phyloP scores from a whole-genome alignment of 1,140 invertebrate species.

The Stenopsyche tienmushanensis region DNA sequence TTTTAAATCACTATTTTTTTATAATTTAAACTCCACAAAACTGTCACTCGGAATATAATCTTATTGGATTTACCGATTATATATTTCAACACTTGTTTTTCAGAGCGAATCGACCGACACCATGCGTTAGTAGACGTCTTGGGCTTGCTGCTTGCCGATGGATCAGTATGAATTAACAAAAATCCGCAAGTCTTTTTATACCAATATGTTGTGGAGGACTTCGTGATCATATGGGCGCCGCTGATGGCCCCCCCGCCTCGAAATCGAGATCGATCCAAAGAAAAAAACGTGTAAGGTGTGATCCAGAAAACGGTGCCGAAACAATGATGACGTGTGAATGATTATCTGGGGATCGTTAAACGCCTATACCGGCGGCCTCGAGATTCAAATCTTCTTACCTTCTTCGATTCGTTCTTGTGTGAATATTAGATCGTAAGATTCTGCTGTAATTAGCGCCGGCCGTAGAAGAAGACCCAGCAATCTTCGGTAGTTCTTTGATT shows the following conservation, averaged over 20 bases:
- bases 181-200: slow-evolving; percentile 14
- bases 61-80: too few species aligned
- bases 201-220: slow-evolving; percentile 6
- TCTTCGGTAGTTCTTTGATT: background rate
- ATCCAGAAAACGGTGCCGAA: slow-evolving; percentile 1
- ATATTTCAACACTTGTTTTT: too few species aligned
- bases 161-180: slow-evolving; percentile 4
- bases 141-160: background rate
- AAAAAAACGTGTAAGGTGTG: background rate
- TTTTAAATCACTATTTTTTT: too few species aligned
- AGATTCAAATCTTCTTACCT: background rate
- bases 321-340: background rate
- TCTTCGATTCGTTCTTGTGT: background rate
- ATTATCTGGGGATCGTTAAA: background rate
- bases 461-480: background rate
- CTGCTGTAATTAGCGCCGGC: background rate
- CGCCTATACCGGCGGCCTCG: background rate
- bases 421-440: background rate
- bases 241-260: background rate
- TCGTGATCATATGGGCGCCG: slow-evolving; percentile 9
- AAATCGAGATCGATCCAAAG: background rate
- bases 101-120: too few species aligned
- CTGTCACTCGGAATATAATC: too few species aligned
- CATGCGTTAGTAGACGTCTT: too few species aligned
- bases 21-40: too few species aligned